Evolutionary conservation across 2,797 vertebrate genomes (phyloP), one percentile per base, ranked within the genome.

Genomic region (Rhinella marina): DNA sequence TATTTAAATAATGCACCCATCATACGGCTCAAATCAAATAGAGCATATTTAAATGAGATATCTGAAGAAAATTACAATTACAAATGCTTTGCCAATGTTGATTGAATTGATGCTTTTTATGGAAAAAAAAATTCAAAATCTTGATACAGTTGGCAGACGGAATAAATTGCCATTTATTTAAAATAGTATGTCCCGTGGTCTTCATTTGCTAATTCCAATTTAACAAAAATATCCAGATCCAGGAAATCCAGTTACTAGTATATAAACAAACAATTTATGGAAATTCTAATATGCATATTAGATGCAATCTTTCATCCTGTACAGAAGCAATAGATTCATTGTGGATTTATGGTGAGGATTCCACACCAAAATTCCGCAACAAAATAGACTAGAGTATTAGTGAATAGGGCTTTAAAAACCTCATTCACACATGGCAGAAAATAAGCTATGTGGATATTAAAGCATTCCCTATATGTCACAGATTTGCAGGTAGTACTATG

Each of bases 21-120:
- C 17, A 61, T 23, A 81, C 54, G 27, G 72, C 70, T 23, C 41
- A 78, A 4, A 83, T 54, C 41, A 77, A 48, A 59, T 73, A 48
- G 19, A 72, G 79, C 9, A 48, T 76, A 75, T 82, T 87, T 64
- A 62, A 87, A 62, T 87, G n/a, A 72, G 72, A 84, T 75, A 84
- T 57, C 52, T n/a, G 41, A 75, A 48, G 29, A 61, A 23, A 80
- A 80, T 80, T 61, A 54, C 75, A 77, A 25, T 78, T 78, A 48
- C 59, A 48, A 81, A 80, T 80, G 56, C 17, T 21, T 62, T 62
- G 29, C 21, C 29, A 48, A 13, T 59, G 54, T 84, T 61, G 54
- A 75, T 70, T 75, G 27, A 84, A n/a, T 59, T 59, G 79, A 84
- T 79, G 75, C 79, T 70, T 84, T 61, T 29, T 84, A 73, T 77